Evolutionary conservation across 1,140 invertebrate genomes (phyloP), one percentile per base, ranked within the genome.

Genomic region (Asbolus verrucosus): DNA sequence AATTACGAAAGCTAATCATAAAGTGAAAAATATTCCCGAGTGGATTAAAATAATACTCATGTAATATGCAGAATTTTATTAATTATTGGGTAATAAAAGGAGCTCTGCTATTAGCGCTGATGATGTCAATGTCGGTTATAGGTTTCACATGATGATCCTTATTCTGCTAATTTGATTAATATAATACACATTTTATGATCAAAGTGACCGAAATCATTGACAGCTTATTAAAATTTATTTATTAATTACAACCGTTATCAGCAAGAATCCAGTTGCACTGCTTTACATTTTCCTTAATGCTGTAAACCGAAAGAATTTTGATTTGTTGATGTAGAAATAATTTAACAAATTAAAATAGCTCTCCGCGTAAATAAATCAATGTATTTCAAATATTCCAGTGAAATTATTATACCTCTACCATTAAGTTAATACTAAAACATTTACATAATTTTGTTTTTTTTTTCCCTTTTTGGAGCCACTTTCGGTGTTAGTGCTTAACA

Each of bases 401-500:
- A 27, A 54, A 24, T 24, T 24, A 54, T 27, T 19, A 54, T 54
- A 54, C 19, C 46, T 54, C 6, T 54, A 54, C 46, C 46, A 54
- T 54, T 54, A 54, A 21, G 3, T 54, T 54, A 54, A 54, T 54
- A 54, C 46, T 3, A 16, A 27, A 41, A 63, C 39, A 63, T 63
- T 63, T 63, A 30, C 61, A 63, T 63, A 63, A 63, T 63, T 41
- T 63, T 15, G 18, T 31, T 62, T 62, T 18, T 36, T 38, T 18
- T 36, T 21, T 62, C 13, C 8, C 11, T 2, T 16, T 9, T 21
- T 21, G 61, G 36, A 43, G 27, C 62, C 43, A 70, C 62, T 70
- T 70, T 70, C 21, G 69, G 62, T 70, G 62, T 70, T 54, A 18
- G 27, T 65, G 61, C 38, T 46, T 65, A 41, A 41, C 27, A 31